Base-by-base conservation (phyloP, 2,113 vertebrate species). In the Cettia cetti region DNA sequence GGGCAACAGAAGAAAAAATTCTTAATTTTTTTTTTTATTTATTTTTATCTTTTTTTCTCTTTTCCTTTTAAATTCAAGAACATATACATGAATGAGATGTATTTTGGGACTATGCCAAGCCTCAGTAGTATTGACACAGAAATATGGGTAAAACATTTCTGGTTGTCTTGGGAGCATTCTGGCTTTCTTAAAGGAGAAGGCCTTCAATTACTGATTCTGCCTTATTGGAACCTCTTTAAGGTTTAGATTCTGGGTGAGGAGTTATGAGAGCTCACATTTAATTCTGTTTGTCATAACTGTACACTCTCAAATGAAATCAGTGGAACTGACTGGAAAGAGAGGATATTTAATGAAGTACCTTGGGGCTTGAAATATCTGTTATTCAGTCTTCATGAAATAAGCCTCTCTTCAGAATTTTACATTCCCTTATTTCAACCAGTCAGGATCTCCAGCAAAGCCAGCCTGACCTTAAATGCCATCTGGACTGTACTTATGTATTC, bases 191-290 rank as follows among this genome's bases (percentile, higher is more conserved):
- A 88, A 72, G 77, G 42, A 80, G 21, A 87, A 91, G 30, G 27
- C 15, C 30, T 49, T 53, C 44, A 57, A 26, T 63, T 74, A 82
- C 66, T 35, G 18, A 10, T 60, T 52, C 82, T 78, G 50, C 63
- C 37, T 82, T 91, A 78, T 52, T 59, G 47, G 71, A 90, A 68
- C 17, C 42, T 74, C 35, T 92, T 80, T 82, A 86, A 85, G 53
- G 42, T 69, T 93, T 52, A 52, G 11, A 49, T 26, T 82, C 15
- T 74, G 44, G 54, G 35, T 61, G n/a, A 97, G n/a, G 54, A 68
- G 21, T 40, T 96, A 89, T 45, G 76, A 97, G 49, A 82, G 35
- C 57, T 92, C 91, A 85, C 96, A 68, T 90, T 79, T 83, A 95
- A 86, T 91, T 74, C 28, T 21, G 76, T 88, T 94, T 95, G 94